A percentile compares a stretch with the other conserved stretches of the same genome.
phyloP scores from a whole-genome alignment of 2,797 vertebrate genomes.

The Chloroceryle inda region DNA sequence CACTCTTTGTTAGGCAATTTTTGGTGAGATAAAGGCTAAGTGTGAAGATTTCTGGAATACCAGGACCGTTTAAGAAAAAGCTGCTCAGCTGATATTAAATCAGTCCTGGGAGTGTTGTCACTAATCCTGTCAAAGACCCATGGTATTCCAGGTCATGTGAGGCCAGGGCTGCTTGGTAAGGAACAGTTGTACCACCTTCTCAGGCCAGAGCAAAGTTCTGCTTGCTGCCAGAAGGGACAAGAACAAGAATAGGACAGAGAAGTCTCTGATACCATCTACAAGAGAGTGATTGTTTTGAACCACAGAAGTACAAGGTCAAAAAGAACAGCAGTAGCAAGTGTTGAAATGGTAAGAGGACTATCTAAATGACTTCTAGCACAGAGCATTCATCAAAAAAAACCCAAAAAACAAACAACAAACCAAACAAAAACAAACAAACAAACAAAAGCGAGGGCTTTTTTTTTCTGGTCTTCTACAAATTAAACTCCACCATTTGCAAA shows the following conservation, averaged over 20 bases:
- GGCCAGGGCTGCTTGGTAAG: not conserved
- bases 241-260: conserved; percentile 41
- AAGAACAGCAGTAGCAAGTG: not conserved
- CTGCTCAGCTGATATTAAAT: not conserved
- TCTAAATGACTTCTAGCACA: not conserved
- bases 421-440: not conserved
- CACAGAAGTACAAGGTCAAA: conserved; percentile 51
- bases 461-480: not conserved
- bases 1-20: not conserved
- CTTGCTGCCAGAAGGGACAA: conserved; percentile 36
- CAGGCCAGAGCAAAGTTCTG: conserved; percentile 8
- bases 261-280: conserved; percentile 25
- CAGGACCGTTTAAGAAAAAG: not conserved
- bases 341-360: not conserved
- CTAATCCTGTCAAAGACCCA: not conserved
- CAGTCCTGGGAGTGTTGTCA: not conserved
- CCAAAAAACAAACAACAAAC: too few species aligned
- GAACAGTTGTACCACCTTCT: conserved; percentile 4
- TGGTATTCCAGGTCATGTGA: not conserved
- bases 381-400: not conserved
- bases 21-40: not conserved
- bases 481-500: not conserved
- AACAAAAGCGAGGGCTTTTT: accelerated
- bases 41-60: not conserved
- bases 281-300: conserved; percentile 17